These are phyloP conservation scores for Dendrocopos noguchii DNA, from an alignment of 2,113 vertebrate genomes.

Conservation along the genomic window DNA sequence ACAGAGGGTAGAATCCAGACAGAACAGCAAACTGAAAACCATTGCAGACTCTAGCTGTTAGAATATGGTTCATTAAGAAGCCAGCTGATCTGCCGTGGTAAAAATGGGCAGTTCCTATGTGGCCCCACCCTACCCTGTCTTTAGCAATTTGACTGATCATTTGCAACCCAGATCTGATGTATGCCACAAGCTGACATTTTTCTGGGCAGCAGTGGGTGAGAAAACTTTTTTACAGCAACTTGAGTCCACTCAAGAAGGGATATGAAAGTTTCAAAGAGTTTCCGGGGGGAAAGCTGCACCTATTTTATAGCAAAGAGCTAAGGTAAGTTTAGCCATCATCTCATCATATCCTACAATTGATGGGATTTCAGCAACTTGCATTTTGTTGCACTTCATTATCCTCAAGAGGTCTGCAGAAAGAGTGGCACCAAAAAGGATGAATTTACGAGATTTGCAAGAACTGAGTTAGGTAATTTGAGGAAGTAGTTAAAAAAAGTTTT, in stretches of 20 bases:
- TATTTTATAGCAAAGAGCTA: not conserved
- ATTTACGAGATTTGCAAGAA: not conserved
- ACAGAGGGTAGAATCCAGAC: not conserved
- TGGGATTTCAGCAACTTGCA: not conserved
- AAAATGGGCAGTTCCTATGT: not conserved
- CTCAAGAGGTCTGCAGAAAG: not conserved
- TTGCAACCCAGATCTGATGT: not conserved
- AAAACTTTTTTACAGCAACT: not conserved
- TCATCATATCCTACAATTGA: not conserved
- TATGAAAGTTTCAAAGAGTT: not conserved
- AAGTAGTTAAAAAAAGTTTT: not conserved
- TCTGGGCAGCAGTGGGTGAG: not conserved
- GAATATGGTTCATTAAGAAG: not conserved
- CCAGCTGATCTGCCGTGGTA: not conserved
- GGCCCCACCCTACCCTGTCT: not conserved
- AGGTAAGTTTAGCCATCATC: not conserved
- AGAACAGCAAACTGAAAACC: not conserved
- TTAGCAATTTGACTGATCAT: not conserved
- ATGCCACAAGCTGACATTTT: not conserved
- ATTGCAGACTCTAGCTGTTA: not conserved
- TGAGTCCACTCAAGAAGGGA: not conserved
- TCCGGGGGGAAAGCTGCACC: not conserved
- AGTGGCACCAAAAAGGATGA: not conserved
- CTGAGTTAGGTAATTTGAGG: no score
- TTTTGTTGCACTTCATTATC: not conserved